These are phyloP conservation scores for Australoheros scitulus DNA, from an alignment of 2,113 vertebrate species.

Conservation along the genomic window DNA sequence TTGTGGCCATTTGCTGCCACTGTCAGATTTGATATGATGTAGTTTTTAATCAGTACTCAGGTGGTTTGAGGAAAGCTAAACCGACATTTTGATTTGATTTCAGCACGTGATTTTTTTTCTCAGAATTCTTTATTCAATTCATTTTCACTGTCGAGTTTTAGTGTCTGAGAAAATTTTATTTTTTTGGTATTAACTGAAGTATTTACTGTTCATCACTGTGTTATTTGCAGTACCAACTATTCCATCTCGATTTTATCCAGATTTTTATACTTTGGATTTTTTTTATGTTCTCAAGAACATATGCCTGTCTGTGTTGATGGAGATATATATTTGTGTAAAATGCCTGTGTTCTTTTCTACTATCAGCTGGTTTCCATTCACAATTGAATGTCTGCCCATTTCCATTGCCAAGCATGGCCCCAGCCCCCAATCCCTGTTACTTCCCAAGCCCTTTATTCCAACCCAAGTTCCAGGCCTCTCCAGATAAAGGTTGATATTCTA, in stretches of 20 bases:
- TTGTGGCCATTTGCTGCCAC: slow-evolving; percentile 11
- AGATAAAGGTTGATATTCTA: background rate
- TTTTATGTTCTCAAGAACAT: background rate
- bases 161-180: background rate
- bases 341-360: background rate
- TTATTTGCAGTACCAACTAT: background rate
- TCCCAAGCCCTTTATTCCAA: background rate
- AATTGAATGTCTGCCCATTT: background rate
- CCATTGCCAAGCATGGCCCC: background rate
- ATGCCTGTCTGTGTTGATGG: background rate
- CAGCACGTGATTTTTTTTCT: slow-evolving; percentile 16
- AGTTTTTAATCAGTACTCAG: slow-evolving; percentile 45
- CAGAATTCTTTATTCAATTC: slow-evolving; percentile 5
- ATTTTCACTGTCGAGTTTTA: background rate
- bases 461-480: background rate
- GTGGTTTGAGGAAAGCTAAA: slow-evolving; percentile 47
- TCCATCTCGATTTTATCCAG: background rate
- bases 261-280: no score
- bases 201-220: background rate
- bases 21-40: slow-evolving; percentile 29
- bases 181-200: background rate
- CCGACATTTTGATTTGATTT: slow-evolving; percentile 56
- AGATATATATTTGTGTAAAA: background rate
- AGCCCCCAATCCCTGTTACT: background rate
- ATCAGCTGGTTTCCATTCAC: background rate